Evolutionary conservation across 2,113 vertebrate genomes (phyloP), one percentile per base, ranked within the genome.

Genomic region (Hypocryptadius cinnamomeus): DNA sequence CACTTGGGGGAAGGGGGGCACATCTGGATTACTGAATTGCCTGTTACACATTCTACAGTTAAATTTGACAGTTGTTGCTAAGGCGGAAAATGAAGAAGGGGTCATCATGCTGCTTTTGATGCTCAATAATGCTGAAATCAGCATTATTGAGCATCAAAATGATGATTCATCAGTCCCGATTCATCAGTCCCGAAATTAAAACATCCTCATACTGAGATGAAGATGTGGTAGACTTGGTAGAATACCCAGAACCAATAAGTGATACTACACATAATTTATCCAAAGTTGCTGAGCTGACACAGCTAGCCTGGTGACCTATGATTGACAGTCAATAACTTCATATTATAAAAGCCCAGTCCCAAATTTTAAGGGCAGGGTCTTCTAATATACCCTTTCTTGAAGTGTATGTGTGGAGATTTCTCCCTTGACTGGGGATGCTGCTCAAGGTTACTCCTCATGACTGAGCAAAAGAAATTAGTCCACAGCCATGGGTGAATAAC

Each of bases 1-100:
- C 28, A 23, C 42, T 1, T 39, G 16, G 3, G 8, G 6, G 2
- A 12, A 22, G 4, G 1, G 11, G 5, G 7, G 3, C 19, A 72
- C 14, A 25, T 10, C 31, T 57, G 8, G 18, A 60, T 66, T 54
- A 37, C 10, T 71, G n/a, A 66, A 66, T 11, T 57, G 6, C 31
- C 33, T 5, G 4, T 60, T 70, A 40, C 6, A 5, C 6, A 4
- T 23, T 81, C 35, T 81, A 15, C 28, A 57, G 19, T 60, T 69
- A 51, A 53, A 30, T 76, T 22, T 63, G 23, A n/a, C 16, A 47
- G 24, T 5, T 61, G 22, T 13, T 86, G 33, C 31, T 31, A 57
- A 64, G 14, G 19, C 54, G 20, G 39, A 35, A 40, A 81, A 60
- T 74, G 45, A 66, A 44, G 33, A 66, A 12, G 4, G 19, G 45